A percentile compares a stretch with the other conserved stretches of the same genome.
These are phyloP conservation scores for Tapirus indicus DNA, from an alignment of 2,797 vertebrate genomes.

Conservation along the genomic window DNA sequence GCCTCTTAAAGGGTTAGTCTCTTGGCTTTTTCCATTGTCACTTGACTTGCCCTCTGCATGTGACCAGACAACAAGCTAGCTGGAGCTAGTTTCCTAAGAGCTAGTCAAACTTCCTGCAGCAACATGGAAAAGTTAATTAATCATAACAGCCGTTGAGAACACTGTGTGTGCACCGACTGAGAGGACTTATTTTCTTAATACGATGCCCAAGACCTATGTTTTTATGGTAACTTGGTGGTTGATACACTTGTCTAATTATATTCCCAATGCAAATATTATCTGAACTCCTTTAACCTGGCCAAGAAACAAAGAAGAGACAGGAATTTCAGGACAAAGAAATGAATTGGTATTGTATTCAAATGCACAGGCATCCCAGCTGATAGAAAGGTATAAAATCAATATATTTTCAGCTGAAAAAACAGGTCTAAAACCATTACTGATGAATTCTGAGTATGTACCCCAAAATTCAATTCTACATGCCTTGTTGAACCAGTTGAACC, in stretches of 20 bases:
- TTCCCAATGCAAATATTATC: constrained; percentile 79
- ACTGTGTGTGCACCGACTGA: constrained; percentile 74
- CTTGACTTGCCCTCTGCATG: constrained; percentile 70
- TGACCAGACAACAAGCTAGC: constrained; percentile 74
- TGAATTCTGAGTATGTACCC: not conserved
- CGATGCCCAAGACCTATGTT: constrained; percentile 76
- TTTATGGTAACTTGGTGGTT: constrained; percentile 73
- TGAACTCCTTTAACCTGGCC: constrained; percentile 43
- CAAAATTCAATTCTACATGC: not conserved
- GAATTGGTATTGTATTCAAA: constrained; percentile 44
- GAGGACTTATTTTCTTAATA: constrained; percentile 38
- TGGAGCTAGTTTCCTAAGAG: constrained; percentile 77
- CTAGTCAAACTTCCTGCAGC: constrained; percentile 72
- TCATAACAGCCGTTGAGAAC: constrained; percentile 69
- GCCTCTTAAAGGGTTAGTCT: constrained; percentile 67
- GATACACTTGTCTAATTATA: constrained; percentile 70
- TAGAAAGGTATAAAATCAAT: not conserved
- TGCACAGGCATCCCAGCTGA: not conserved
- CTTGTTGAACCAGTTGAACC: not conserved
- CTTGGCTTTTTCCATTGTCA: constrained; percentile 50
- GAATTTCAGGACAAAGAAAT: constrained; percentile 47
- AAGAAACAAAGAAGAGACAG: constrained; percentile 65
- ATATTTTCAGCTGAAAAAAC: constrained; percentile 11
- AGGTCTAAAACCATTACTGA: not conserved
- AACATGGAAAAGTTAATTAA: constrained; percentile 81